These are phyloP conservation scores for Helarctos malayanus DNA, from an alignment of 2,797 vertebrate genomes.

Conservation along the genomic window DNA sequence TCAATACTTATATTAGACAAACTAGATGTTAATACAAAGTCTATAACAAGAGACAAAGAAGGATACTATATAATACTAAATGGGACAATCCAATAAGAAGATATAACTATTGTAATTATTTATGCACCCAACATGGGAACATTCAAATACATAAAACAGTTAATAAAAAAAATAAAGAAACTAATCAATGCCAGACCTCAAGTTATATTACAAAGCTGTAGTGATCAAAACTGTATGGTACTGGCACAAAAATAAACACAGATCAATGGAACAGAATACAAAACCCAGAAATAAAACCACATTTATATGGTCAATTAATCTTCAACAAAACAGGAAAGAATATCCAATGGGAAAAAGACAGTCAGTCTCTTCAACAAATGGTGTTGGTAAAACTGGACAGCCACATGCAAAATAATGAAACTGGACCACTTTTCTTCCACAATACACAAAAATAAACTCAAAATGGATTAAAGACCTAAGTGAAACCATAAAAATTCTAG, in stretches of 20 bases:
- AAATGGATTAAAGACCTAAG: too few species aligned
- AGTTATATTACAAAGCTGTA: background rate
- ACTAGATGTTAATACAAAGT: background rate
- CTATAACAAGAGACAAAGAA: background rate
- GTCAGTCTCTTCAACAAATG: too few species aligned
- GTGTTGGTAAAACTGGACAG: too few species aligned
- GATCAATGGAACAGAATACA: background rate
- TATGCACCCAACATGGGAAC: background rate
- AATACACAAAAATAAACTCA: too few species aligned
- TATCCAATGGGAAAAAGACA: background rate
- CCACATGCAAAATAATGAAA: too few species aligned
- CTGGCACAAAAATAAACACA: background rate
- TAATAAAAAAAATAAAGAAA: background rate
- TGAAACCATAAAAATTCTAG: too few species aligned
- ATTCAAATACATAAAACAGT: background rate
- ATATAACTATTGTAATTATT: background rate
- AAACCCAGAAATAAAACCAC: background rate
- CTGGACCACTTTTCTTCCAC: too few species aligned
- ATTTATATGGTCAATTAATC: background rate
- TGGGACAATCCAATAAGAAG: background rate
- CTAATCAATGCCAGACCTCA: background rate
- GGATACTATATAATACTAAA: background rate
- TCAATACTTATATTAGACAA: background rate
- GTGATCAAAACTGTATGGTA: background rate
- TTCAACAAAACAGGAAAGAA: background rate